Evolutionary conservation across 1,140 invertebrate species (phyloP).

Genomic region (Samia ricini): DNA sequence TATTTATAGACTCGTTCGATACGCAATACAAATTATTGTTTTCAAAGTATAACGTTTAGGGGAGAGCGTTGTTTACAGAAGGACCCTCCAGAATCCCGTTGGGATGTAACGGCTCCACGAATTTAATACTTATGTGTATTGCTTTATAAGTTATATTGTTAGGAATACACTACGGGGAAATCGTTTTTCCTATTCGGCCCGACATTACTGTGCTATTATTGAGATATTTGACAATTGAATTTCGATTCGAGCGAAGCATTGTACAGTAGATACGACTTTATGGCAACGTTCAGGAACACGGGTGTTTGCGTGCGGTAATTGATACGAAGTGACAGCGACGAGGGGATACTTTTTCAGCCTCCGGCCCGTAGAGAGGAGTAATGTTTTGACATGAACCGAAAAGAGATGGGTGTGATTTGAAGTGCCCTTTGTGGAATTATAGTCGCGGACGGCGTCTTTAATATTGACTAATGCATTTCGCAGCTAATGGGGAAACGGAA

Average conservation of each 20-base stretch:
- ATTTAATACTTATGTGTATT: constrained; percentile 44
- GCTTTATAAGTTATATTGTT: constrained; percentile 51
- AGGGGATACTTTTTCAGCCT: constrained; percentile 69
- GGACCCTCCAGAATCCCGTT: constrained; percentile 55
- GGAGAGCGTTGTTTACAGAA: constrained; percentile 70
- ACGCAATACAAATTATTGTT: constrained; percentile 78
- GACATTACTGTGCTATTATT: constrained; percentile 61
- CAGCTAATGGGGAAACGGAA: constrained; percentile 61
- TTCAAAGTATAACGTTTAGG: constrained; percentile 78
- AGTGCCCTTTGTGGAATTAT: constrained; percentile 77
- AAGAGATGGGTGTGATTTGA: constrained; percentile 75
- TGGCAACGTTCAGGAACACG: constrained; percentile 37
- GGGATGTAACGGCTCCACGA: constrained; percentile 26
- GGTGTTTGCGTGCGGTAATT: constrained; percentile 75
- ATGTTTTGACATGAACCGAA: constrained; percentile 75
- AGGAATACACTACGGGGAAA: constrained; percentile 34
- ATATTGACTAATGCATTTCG: constrained; percentile 76
- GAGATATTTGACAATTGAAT: constrained; percentile 76
- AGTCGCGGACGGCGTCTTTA: constrained; percentile 70
- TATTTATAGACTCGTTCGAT: constrained; percentile 76
- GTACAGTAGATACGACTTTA: constrained; percentile 67
- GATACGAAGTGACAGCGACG: constrained; percentile 73
- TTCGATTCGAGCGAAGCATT: constrained; percentile 62
- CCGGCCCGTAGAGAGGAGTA: constrained; percentile 56
- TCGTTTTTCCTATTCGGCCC: constrained; percentile 49